Percentiles rank a stretch among this genome's conserved stretches.
These are phyloP conservation scores for Poeciliopsis turrubarensis DNA, from an alignment of 2,113 vertebrate species.

Conservation along the genomic window DNA sequence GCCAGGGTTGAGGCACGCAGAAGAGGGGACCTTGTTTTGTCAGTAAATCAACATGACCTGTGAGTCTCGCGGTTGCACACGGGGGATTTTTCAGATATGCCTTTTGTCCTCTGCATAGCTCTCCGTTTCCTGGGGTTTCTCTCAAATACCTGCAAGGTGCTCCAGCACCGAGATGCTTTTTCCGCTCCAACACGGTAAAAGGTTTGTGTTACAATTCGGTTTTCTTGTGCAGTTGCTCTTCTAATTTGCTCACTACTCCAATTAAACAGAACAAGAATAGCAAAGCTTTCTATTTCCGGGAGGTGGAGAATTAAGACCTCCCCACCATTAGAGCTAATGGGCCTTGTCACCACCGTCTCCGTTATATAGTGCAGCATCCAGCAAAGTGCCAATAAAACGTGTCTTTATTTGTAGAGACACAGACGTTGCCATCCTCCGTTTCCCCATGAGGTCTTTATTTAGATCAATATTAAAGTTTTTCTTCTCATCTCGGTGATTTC, in stretches of 20 bases:
- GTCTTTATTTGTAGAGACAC: constrained; percentile 46
- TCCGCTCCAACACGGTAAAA: constrained; percentile 16
- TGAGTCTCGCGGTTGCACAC: constrained; percentile 49
- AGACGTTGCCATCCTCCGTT: constrained; percentile 59
- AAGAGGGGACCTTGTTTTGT: constrained; percentile 67
- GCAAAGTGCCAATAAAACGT: constrained; percentile 65
- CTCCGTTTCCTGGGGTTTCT: constrained; percentile 45
- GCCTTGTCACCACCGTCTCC: constrained; percentile 38
- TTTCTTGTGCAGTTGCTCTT: constrained; percentile 12
- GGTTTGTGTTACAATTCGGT: constrained; percentile 4
- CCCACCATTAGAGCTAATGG: constrained; percentile 59
- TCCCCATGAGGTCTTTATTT: constrained; percentile 53
- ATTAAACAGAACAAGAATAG: constrained; percentile 43
- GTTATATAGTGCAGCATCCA: constrained; percentile 32
- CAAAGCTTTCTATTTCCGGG: constrained; percentile 54
- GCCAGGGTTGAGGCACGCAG: constrained; percentile 54
- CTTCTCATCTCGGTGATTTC: constrained; percentile 23
- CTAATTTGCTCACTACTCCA: constrained; percentile 34
- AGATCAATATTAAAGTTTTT: constrained; percentile 59
- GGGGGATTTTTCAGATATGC: constrained; percentile 50
- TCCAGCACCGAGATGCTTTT: constrained; percentile 21
- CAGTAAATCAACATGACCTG: constrained; percentile 70
- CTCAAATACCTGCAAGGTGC: constrained; percentile 21
- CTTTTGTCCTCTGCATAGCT: constrained; percentile 41
- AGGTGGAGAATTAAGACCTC: constrained; percentile 51